Base-by-base conservation (phyloP, 2,888 invertebrate genomes). In the Carcina quercana region DNA sequence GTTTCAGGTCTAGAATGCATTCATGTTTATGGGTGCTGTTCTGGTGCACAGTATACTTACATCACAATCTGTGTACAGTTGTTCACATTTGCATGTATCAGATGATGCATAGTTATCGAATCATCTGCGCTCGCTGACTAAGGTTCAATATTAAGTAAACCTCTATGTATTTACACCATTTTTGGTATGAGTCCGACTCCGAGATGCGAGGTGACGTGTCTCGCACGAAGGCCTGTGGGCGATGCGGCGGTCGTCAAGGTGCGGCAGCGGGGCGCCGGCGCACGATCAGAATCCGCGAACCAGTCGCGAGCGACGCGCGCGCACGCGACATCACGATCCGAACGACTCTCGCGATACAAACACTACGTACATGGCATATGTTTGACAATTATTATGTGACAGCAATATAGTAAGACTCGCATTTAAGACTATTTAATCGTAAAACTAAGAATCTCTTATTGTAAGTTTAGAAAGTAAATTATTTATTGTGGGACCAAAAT, bases 141-240 rank as follows among this genome's bases (percentile, higher is more conserved):
- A 59, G 54, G 37, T 43, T 52, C 32, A 48, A 39, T 45, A 60
- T 54, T 56, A 59, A 60, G 53, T 60, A 55, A 57, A 51, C 48
- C 54, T 49, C 38, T 39, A 57, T 50, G 45, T 50, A 59, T 69
- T 73, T 71, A 72, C 53, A 50, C 83, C 82, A 65, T 80, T 79
- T 83, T 82, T 75, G 82, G 82, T 76, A 60, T 68, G 66, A 70
- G 58, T 72, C 65, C 69, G 65, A 65, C 68, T 48, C 59, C 50
- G 71, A 78, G 73, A 78, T 72, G 73, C 71, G 50, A 72, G 58
- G 71, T 80, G 78, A 82, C 82, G 80, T 80, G 79, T 76, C 68
- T 12, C n/a, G n/a, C n/a, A n/a, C 52, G 68, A 69, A 72, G 72
- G 67, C 65, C 59, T 71, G 75, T 71, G 75, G 75, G 74, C 70